Evolutionary conservation across 1,140 invertebrate genomes (phyloP), one percentile per base, ranked within the genome.

Genomic region (Pteromalus puparum): DNA sequence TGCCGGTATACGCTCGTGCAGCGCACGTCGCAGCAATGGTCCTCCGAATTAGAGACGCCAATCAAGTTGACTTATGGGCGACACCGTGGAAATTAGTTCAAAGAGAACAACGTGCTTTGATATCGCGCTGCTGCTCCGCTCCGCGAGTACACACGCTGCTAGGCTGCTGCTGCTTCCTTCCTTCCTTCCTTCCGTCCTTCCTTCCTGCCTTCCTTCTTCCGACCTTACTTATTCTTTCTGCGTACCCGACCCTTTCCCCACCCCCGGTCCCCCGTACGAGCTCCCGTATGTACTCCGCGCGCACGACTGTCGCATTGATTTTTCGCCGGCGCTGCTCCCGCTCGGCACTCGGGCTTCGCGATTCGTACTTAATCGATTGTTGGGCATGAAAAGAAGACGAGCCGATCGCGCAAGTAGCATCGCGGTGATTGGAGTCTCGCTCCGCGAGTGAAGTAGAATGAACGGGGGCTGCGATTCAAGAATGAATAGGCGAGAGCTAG

Each of bases 31-130:
- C 61, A 24, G 42, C 78, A 75, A 86, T 70, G 82, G 70, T 80
- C 81, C 82, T 82, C 74, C 46, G 68, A 86, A 86, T 86, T 86
- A 84, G 85, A 82, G 85, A 86, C 82, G 85, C 82, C 82, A 86
- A 86, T 86, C 85, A 84, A 80, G 65, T 67, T 86, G 83, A 86
- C 86, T 86, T 86, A 86, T 85, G 80, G 70, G n/a, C 86, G 73
- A 73, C 75, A 78, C 72, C 74, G 86, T 77, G 79, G 67, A 85
- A 86, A 86, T 86, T 86, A 86, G 86, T 78, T 85, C 83, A 85
- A 85, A 85, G 85, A 77, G 73, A 86, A 42, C 82, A 78, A 18
- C 79, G 42, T 76, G 77, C 85, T 81, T 84, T 81, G 85, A 86
- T 83, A 86, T 73, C 67, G 34, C 70, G 68, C 77, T 79, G 61